Evolutionary conservation across 2,888 invertebrate genomes (phyloP).

Genomic region (Tryphoninae sp.): DNA sequence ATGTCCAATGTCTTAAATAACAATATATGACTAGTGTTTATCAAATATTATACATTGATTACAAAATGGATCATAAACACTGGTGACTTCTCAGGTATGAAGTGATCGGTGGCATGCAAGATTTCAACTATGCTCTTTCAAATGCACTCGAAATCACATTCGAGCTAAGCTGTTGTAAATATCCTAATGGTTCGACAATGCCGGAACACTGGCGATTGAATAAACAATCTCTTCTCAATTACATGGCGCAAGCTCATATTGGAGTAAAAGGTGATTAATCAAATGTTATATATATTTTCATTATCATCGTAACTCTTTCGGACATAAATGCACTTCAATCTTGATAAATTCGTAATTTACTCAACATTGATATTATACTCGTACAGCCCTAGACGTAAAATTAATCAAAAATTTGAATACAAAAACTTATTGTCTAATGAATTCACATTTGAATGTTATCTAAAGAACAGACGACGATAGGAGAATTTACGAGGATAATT

Average conservation of each 20-base stretch:
- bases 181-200: slow-evolving; percentile 88
- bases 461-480: no score
- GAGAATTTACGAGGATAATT: not conserved
- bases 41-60: not conserved
- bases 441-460: no score
- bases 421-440: not conserved
- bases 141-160: slow-evolving; percentile 99
- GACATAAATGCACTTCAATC: not conserved
- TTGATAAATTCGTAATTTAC: not conserved
- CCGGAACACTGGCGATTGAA: slow-evolving; percentile 92
- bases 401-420: not conserved
- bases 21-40: not conserved
- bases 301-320: no score
- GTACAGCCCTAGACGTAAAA: no score
- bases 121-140: slow-evolving; percentile 97
- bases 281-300: not conserved
- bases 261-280: slow-evolving; percentile 84
- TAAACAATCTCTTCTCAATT: slow-evolving; percentile 91
- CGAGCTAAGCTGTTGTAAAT: slow-evolving; percentile 98
- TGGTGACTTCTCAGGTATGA: slow-evolving; percentile 76
- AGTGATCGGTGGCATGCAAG: slow-evolving; percentile 95
- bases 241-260: slow-evolving; percentile 91
- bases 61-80: slow-evolving; percentile 40
- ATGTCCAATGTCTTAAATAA: slow-evolving; percentile 85
- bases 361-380: not conserved